Base-by-base conservation (phyloP, 2,888 invertebrate genomes). In the Epinotia bilunana region DNA sequence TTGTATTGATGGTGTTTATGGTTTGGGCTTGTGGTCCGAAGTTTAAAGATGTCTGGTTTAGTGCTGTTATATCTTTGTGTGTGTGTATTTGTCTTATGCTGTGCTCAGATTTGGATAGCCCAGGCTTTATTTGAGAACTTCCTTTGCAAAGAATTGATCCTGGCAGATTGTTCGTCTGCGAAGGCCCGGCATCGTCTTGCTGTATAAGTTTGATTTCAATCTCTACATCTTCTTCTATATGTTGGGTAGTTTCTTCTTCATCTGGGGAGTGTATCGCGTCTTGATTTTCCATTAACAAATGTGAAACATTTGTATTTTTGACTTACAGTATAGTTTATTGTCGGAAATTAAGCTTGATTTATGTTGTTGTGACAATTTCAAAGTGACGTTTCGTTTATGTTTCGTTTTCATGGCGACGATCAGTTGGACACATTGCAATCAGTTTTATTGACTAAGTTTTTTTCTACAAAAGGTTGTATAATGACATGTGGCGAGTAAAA, bases 51-150 rank as follows among this genome's bases (percentile, higher is more conserved):
- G 86, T 84, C 20, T 85, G 62, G 73, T 88, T 90, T 0, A 93
- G 76, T 1, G 92, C 91, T 0, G 89, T 86, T 20, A 91, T 88
- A 78, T 94, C 92, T 83, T 89, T 87, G 13, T 81, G 82, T 63
- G 92, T 92, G 46, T 92, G 88, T 7, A 90, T 87, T 76, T 91
- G 88, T 76, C 90, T 83, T 57, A 94, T 84, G 73, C 84, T 91
- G 74, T 93, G 93, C 79, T 94, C 93, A 1, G 93, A 94, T 85
- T 92, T 94, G 0, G 93, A 94, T 61, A 90, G 80, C 0, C 91
- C 90, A 71, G 89, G 81, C 79, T 84, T 89, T 4, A 83, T 72
- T 72, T 79, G 79, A 4, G 77, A 43, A 57, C 78, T 78, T 70
- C 83, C 76, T 79, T 83, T 87, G 0, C 80, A 78, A 3, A 76